Evolutionary conservation across 2,113 vertebrate species (phyloP).

Genomic region (Orthonyx spaldingii): DNA sequence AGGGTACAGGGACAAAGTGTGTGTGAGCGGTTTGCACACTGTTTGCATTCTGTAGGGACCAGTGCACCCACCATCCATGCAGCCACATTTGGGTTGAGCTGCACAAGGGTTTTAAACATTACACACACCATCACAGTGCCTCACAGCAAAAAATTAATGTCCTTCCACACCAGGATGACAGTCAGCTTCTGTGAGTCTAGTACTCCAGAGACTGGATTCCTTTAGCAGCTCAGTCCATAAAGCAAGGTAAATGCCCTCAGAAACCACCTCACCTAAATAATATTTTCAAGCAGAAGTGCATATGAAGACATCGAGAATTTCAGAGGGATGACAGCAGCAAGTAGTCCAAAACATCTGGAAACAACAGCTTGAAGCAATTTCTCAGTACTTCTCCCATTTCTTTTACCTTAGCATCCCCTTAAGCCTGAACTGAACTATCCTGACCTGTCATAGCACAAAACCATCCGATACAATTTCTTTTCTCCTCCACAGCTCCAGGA

Average conservation of each 20-base stretch:
- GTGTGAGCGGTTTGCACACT: background rate
- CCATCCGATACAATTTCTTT: background rate
- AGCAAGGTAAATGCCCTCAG: background rate
- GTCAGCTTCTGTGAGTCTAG: background rate
- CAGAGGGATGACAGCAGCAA: background rate
- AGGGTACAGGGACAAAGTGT: background rate
- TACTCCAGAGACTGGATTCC: background rate
- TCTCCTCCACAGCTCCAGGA: background rate
- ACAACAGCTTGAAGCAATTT: background rate
- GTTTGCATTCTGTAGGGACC: background rate
- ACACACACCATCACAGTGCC: background rate
- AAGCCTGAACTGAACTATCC: background rate
- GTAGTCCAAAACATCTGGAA: background rate
- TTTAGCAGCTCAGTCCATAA: background rate
- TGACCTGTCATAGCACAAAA: background rate
- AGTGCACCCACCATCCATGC: background rate
- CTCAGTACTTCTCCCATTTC: background rate
- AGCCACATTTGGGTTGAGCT: background rate
- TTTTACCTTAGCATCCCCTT: background rate
- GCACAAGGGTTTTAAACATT: background rate
- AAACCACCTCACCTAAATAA: background rate
- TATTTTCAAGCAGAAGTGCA: background rate
- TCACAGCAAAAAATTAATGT: background rate
- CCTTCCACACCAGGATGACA: background rate
- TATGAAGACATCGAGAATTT: background rate